Evolutionary conservation across 2,888 invertebrate species (phyloP).

Genomic region (Orthosia gracilis): DNA sequence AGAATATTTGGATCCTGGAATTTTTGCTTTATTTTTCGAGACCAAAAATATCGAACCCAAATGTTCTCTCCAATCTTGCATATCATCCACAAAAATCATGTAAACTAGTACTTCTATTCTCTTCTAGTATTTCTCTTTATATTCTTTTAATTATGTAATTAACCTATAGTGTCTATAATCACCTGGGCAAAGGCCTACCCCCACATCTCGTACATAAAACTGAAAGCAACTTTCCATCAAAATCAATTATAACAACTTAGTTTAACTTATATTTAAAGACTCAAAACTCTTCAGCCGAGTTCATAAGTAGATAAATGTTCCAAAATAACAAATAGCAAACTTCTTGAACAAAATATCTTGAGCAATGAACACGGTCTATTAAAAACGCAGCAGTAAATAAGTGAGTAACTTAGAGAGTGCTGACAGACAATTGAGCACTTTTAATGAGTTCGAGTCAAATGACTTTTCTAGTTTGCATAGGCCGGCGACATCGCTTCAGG

Average conservation of each 20-base stretch:
- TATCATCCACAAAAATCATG: too few species aligned
- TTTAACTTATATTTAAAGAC: background rate
- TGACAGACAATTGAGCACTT: slow-evolving; percentile 46
- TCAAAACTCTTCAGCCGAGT: background rate
- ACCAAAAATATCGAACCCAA: too few species aligned
- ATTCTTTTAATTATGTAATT: background rate
- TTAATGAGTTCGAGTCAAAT: slow-evolving; percentile 62
- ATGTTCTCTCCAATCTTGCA: too few species aligned
- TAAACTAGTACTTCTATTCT: too few species aligned
- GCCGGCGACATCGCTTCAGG: slow-evolving; percentile 32
- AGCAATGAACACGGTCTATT: slow-evolving; percentile 22
- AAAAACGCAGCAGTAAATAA: slow-evolving; percentile 42
- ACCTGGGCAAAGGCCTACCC: background rate
- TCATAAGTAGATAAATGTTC: slow-evolving; percentile 11
- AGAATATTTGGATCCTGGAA: too few species aligned
- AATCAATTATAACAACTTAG: too few species aligned
- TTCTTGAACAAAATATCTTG: slow-evolving; percentile 12
- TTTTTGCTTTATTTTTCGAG: too few species aligned
- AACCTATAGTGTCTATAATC: background rate
- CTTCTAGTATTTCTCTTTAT: too few species aligned
- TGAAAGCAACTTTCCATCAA: background rate
- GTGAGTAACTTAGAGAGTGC: slow-evolving; percentile 7
- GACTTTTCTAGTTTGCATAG: slow-evolving; percentile 59
- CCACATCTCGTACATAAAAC: background rate
- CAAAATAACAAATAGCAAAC: slow-evolving; percentile 24